phyloP scores from a whole-genome alignment of 2,888 invertebrate species.

The Mythimna albipuncta region DNA sequence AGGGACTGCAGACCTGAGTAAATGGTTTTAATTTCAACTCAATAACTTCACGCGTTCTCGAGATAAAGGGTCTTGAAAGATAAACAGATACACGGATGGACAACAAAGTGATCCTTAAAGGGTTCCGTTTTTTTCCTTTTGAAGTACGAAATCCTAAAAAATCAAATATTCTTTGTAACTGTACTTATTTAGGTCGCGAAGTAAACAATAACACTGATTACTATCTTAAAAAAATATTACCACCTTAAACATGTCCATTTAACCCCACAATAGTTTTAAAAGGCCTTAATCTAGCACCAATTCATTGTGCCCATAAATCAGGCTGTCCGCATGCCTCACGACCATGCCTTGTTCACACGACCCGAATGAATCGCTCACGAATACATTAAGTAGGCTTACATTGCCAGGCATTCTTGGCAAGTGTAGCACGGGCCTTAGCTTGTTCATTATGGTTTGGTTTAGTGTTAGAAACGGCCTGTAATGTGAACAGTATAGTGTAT shows the following conservation, averaged over 20 bases:
- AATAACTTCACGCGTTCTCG: too few species aligned
- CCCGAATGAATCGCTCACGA: constrained; percentile 53
- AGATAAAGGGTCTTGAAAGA: too few species aligned
- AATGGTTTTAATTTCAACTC: too few species aligned
- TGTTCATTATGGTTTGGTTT: constrained; percentile 49
- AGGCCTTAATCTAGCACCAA: constrained; percentile 2
- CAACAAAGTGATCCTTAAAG: too few species aligned
- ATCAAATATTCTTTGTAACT: too few species aligned
- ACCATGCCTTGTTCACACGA: constrained; percentile 48
- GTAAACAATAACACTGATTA: not conserved
- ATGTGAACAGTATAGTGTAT: constrained; percentile 29
- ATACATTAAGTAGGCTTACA: constrained; percentile 48
- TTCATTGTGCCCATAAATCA: constrained; percentile 41
- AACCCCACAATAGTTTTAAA: constrained; percentile 25
- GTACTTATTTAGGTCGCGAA: too few species aligned
- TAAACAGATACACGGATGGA: too few species aligned
- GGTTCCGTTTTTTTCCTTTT: too few species aligned
- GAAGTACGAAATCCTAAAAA: too few species aligned
- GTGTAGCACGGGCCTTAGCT: constrained; percentile 34
- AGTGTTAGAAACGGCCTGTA: constrained; percentile 30
- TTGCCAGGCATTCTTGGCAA: constrained; percentile 57
- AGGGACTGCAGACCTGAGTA: too few species aligned
- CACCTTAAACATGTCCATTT: not conserved
- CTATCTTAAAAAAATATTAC: constrained; percentile 8
- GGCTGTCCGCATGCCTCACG: not conserved